Evolutionary conservation across 1,140 invertebrate genomes (phyloP).

Genomic region (Neotoxoptera formosana): DNA sequence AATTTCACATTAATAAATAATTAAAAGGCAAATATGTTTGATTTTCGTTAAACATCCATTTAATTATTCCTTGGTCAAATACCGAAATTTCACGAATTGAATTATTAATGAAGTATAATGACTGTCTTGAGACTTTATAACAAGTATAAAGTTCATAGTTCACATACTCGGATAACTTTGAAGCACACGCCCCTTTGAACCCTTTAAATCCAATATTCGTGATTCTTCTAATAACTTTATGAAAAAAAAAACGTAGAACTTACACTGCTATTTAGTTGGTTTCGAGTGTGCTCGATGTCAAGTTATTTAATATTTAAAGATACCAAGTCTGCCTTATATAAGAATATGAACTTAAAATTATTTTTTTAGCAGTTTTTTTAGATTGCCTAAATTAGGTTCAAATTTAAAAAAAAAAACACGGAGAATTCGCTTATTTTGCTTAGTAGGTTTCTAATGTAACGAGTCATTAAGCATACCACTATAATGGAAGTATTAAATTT

Average conservation of each 20-base stretch:
- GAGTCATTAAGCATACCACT: not conserved
- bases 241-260: not conserved
- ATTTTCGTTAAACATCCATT: not conserved
- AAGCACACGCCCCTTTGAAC: not conserved
- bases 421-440: not conserved
- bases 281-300: too few relatives aligned
- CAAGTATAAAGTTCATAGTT: not conserved
- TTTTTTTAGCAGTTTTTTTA: not conserved
- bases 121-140: slow-evolving; percentile 1
- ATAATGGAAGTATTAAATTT: not conserved
- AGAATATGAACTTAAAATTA: not conserved
- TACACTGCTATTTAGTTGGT: too few relatives aligned
- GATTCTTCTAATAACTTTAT: not conserved
- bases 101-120: slow-evolving; percentile 27
- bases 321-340: not conserved
- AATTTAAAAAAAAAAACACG: not conserved
- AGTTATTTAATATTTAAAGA: not conserved
- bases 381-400: not conserved
- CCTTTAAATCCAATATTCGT: not conserved
- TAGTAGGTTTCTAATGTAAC: not conserved
- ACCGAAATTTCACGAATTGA: slow-evolving; percentile 8
- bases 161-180: not conserved
- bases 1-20: not conserved
- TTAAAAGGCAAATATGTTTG: not conserved
- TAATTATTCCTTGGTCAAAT: not conserved